Base-by-base conservation (phyloP, 2,113 vertebrate genomes). In the Tragelaphus imberbis region DNA sequence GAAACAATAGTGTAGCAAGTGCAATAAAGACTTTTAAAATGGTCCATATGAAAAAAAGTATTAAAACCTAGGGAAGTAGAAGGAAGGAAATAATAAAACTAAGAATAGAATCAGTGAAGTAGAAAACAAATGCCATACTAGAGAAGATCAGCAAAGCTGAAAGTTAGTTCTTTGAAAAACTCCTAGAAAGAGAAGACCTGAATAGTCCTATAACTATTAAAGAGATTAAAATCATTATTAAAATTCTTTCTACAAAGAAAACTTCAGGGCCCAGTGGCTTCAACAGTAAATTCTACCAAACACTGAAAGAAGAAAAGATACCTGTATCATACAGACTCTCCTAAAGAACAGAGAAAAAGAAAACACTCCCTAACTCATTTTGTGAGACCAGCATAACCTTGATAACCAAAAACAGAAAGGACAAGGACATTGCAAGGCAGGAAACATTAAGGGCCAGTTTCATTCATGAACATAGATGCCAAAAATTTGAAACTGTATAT, bases 151-250 rank as follows among this genome's bases (percentile, higher is more conserved):
- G 13, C 53, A 68, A 84, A 79, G 16, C 65, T 16, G 40, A 44
- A 93, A 91, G 28, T 63, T 75, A 75, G n/a, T 91, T 96, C 63
- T 94, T 47, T 84, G 49, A 90, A 94, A 82, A 82, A 16, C 65
- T 85, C 36, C 40, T 90, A 21, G n/a, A 90, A 92, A 77, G 75
- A 65, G 27, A 75, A 92, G 49, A 51, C 30, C 33, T 21, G 17
- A 86, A n/a, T 82, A 49, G 15, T 82, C 25, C 36, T 44, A 3
- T 49, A 81, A 75, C 28, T 92, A 27, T 93, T 94, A 68, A 92
- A 68, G 58, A 89, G 55, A 56, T 47, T 58, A 30, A 89, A 88
- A 49, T 92, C 17, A 7, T 58, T 44, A 51, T 61, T 86, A 63
- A 71, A 90, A 75, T 56, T 51, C 71, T 77, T 77, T 33, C 59